Evolutionary conservation across 1,140 invertebrate species (phyloP).

Genomic region (Mamestra configurata): DNA sequence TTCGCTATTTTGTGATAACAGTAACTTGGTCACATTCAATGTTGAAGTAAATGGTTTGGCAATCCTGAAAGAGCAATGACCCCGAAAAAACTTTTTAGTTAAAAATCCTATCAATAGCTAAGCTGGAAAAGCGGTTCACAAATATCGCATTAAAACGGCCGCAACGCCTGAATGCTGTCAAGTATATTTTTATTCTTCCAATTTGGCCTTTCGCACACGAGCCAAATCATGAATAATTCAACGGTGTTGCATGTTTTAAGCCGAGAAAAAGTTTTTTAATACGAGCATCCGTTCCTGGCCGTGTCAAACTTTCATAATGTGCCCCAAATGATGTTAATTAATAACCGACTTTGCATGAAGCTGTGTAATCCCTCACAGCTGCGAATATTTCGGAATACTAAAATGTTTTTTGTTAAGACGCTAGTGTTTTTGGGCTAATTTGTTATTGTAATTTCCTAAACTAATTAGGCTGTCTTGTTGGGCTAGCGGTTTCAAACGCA

Average conservation of each 20-base stretch:
- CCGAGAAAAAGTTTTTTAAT: constrained; percentile 53
- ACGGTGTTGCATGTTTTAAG: constrained; percentile 49
- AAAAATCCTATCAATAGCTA: neutral
- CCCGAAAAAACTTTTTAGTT: too few relatives aligned
- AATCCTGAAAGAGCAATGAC: too few relatives aligned
- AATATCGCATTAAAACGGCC: constrained; percentile 1
- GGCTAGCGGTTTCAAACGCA: neutral
- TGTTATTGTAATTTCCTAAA: constrained; percentile 2
- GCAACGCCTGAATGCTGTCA: constrained; percentile 13
- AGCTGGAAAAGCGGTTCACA: constrained; percentile 1
- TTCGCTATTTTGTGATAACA: neutral
- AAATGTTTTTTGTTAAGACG: constrained; percentile 24
- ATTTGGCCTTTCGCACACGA: constrained; percentile 47
- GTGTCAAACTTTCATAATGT: constrained; percentile 48
- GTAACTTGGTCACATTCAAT: neutral
- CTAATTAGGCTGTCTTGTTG: neutral
- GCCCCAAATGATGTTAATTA: constrained; percentile 48
- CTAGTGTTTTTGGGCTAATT: constrained; percentile 20
- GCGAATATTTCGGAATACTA: constrained; percentile 34
- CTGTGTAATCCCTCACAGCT: constrained; percentile 38
- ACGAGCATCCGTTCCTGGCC: constrained; percentile 40
- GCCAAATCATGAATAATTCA: constrained; percentile 50
- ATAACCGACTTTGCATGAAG: constrained; percentile 40
- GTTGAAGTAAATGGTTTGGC: too few relatives aligned
- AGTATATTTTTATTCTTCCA: constrained; percentile 53